A percentile compares a stretch with the other conserved stretches of the same genome.
These are phyloP conservation scores for Brachylomia viminalis DNA, from an alignment of 2,888 invertebrate genomes.

Conservation along the genomic window DNA sequence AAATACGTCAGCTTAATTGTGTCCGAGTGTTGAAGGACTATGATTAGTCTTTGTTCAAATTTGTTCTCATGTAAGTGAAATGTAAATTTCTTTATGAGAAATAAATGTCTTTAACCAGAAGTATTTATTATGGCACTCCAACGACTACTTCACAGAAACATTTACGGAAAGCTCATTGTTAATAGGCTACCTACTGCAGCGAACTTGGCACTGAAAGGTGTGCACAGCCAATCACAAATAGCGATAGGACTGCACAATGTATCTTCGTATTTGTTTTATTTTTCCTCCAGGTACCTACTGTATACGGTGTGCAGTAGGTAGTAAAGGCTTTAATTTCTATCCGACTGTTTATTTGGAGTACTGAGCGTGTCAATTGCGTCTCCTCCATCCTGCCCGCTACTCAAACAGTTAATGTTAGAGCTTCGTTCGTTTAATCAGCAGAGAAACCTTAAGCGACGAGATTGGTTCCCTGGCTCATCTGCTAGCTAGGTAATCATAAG, in stretches of 20 bases:
- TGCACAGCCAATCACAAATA: not conserved
- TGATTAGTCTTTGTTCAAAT: no score
- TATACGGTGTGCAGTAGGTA: not conserved
- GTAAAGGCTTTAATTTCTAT: not conserved
- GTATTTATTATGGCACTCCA: not conserved
- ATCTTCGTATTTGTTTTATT: not conserved
- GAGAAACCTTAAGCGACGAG: slow-evolving; percentile 55
- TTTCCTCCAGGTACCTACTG: not conserved
- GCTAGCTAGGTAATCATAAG: slow-evolving; percentile 45
- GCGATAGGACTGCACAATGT: not conserved
- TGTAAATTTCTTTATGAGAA: no score
- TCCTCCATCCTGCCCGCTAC: slow-evolving; percentile 26
- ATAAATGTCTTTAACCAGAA: no score
- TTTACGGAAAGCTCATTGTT: not conserved
- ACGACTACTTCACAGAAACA: not conserved
- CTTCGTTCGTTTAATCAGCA: slow-evolving; percentile 59
- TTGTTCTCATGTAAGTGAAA: no score
- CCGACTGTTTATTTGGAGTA: slow-evolving; percentile 1
- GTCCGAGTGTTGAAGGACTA: no score
- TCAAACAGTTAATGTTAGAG: slow-evolving; percentile 53
- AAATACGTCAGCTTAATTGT: no score
- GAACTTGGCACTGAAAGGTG: not conserved
- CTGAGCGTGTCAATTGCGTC: slow-evolving; percentile 14
- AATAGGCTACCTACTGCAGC: not conserved
- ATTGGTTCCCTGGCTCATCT: slow-evolving; percentile 56